Evolutionary conservation across 92 coral and sea anemone genomes (phyloP), one percentile per base, ranked within the genome.

Genomic region (Bergia puertoricense): DNA sequence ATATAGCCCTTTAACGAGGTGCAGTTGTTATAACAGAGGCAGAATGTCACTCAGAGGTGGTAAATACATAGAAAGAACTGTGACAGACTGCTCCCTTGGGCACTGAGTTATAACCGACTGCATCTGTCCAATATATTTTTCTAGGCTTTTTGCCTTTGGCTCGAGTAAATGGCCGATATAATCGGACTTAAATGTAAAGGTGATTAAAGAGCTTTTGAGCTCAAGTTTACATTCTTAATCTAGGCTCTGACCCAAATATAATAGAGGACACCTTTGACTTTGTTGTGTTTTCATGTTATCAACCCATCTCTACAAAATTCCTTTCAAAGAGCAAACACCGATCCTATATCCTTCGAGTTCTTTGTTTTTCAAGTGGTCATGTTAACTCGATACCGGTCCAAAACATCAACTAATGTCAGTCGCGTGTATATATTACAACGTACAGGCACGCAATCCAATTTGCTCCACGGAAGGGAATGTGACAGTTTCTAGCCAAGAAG

Each of bases 381-480:
- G 80, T 43, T 40, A 76, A 76, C 54, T 76, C 23, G 80, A 76
- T 40, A 76, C 80, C 50, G 30, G 23, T 45, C 78, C 80, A 42
- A 22, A 76, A 76, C 45, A 74, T 62, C 20, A 62, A 62, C 18
- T 62, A 62, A 62, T 62, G 30, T 22, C 69, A 16, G 69, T 15
- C 3, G 1, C 30, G 69, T 62, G 69, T 16, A 62, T 62, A 62
- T 23, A 62, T 62, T 62, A 62, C 69, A 62, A 23, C 6, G 20
- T 62, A 23, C 30, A 20, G 30, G 30, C 69, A 62, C 69, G 69
- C 69, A 62, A 62, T 62, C 69, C 30, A 62, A 18, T 62, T 62
- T 4, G 20, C 69, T 18, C 30, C 1, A 62, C n/a, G 2, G n/a
- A 22, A 22, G n/a, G 69, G 69, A 62, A 62, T 62, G 69, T 62